Evolutionary conservation across 2,797 vertebrate species (phyloP), one percentile per base, ranked within the genome.

Genomic region (Microctenopoma stevenorrisi): DNA sequence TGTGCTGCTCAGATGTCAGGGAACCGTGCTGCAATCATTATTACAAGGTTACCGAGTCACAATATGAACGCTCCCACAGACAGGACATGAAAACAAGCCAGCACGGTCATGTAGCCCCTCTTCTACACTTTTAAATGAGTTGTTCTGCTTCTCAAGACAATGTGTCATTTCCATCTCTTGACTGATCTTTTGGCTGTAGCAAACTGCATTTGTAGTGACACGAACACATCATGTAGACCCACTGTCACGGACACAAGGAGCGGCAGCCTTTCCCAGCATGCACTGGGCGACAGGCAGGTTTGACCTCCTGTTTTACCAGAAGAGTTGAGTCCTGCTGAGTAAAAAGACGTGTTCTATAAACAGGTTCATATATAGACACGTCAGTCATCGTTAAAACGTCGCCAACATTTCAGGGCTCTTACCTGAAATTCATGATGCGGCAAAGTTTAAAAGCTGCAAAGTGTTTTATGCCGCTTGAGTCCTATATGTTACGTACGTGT

Each of bases 401-500:
- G 38, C 69, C 33, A 54, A 56, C 50, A 67, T 76, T 74, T 81
- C 48, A 78, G 38, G 54, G 56, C 64, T 72, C 37, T 55, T 69
- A 26, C 47, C 4, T 76, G 51, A 82, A 79, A 81, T 79, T 81
- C 82, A 79, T 78, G 65, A 82, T 74, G 61, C 74, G 74, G 73
- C 62, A 74, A 74, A 81, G 72, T 76, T 76, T 28, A 78, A 68
- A 72, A 73, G 33, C 51, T 43, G n/a, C 65, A 40, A 44, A 64
- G 73, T 67, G 26, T 81, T 78, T 74, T 47, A 50, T 59, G 72
- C 60, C 82, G 84, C 82, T 63, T 4, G 75, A 83, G 79, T 52
- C 69, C 64, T 60, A 16, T 42, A 40, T 71, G 73, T 83, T 89
- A 80, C 83, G 87, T 88, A 88, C 79, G 74, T 77, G 37, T 78